Evolutionary conservation across 2,113 vertebrate species (phyloP), one percentile per base, ranked within the genome.

Genomic region (Austrofundulus limnaeus): DNA sequence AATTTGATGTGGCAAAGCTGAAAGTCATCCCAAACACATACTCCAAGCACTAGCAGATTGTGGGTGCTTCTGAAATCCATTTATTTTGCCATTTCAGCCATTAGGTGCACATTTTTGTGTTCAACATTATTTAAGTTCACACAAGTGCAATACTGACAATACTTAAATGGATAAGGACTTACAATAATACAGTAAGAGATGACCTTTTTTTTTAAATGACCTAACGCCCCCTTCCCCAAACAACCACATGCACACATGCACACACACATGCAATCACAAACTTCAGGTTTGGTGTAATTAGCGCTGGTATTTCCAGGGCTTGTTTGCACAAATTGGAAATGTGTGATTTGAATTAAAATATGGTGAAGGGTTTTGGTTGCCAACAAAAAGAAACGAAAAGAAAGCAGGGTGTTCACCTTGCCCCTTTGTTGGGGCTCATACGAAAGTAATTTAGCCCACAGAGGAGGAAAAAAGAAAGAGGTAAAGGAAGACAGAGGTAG

Each of bases 341-440:
- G 92, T 93, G 91, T 90, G 89, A 94, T 89, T 88, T 90, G 90
- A 92, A 95, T 94, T 92, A 91, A 95, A 95, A 90, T 92, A 92
- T 80, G 62, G 73, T 77, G 68, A 47, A 47, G 73, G 60, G 53
- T 89, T 90, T 87, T 93, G 81, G 85, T 92, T 92, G 83, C 89
- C 87, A 90, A 91, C 92, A 92, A 93, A 94, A 93, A 85, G 23
- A 61, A 19, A 19, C 6, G 5, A 64, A 60, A 42, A 47, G 93
- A 83, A 93, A 84, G 20, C 72, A 39, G 78, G 73, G 73, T 50
- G 82, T 90, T 90, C 92, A 92, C 89, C 80, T 90, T 91, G 82
- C 80, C 89, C 88, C 74, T 88, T 82, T 63, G 70, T 83, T 89
- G 85, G 87, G 87, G 85, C 92, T 91, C 92, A 94, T 92, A 92